A percentile compares a stretch with the other conserved stretches of the same genome.
Evolutionary conservation across 35 echinoderm and acorn worm species (phyloP).

Genomic region (Apostichopus californicus): DNA sequence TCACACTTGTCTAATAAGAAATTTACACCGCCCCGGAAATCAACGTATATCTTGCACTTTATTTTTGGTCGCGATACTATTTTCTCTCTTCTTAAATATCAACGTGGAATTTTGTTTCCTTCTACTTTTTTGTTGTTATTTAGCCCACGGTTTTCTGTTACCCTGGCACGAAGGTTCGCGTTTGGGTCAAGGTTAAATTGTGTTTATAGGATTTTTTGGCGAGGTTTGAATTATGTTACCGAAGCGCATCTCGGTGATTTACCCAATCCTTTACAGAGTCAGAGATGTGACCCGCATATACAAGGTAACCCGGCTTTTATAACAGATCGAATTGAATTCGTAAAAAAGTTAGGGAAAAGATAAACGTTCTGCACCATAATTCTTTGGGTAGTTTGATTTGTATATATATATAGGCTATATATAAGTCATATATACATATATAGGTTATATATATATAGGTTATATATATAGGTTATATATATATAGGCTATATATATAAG

Average conservation of each 20-base stretch:
- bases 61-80: too few species aligned
- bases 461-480: too few species aligned
- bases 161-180: constrained; percentile 10
- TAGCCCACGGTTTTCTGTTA: not conserved
- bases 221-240: constrained; percentile 15
- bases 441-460: too few species aligned
- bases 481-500: too few species aligned
- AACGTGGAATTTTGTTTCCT: not conserved
- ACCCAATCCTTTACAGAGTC: not conserved
- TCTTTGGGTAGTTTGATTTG: too few species aligned
- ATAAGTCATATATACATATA: too few species aligned
- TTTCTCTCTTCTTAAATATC: not conserved
- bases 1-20: not conserved
- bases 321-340: not conserved
- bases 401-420: too few species aligned
- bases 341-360: too few species aligned
- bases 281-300: constrained; percentile 31
- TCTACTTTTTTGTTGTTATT: not conserved
- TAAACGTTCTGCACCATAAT: too few species aligned
- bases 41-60: not conserved
- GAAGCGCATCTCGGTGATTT: not conserved
- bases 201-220: constrained; percentile 22
- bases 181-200: constrained; percentile 41
- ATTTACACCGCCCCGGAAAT: not conserved
- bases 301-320: not conserved